phyloP scores from a whole-genome alignment of 2,888 invertebrate species.

The Kuschelorhynchus macadamiae region DNA sequence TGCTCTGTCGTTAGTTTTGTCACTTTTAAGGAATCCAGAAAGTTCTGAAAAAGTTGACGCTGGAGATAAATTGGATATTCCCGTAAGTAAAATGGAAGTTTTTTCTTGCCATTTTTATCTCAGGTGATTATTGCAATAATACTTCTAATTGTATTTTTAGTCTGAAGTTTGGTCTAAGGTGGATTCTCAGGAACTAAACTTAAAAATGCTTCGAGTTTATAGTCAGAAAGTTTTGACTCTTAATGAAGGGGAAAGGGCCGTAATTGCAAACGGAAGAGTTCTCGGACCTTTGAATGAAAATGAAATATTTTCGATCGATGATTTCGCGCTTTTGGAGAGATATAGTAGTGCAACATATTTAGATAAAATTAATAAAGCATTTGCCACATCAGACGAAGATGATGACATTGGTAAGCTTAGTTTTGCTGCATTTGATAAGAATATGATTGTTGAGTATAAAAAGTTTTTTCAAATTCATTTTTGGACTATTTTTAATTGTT shows the following conservation, averaged over 20 bases:
- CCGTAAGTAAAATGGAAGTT: constrained; percentile 72
- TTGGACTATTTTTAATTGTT: too few relatives aligned
- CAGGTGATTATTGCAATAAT: too few relatives aligned
- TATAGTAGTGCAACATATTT: constrained; percentile 79
- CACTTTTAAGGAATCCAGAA: constrained; percentile 73
- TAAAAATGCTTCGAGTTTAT: constrained; percentile 79
- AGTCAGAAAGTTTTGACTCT: constrained; percentile 81
- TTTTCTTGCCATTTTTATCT: too few relatives aligned
- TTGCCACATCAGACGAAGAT: constrained; percentile 71
- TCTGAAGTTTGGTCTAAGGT: constrained; percentile 65
- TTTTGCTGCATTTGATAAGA: too few relatives aligned
- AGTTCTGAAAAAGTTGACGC: constrained; percentile 61
- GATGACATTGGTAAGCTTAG: constrained; percentile 60
- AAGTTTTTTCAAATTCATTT: too few relatives aligned
- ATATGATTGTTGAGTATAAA: too few relatives aligned
- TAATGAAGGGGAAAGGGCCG: constrained; percentile 76
- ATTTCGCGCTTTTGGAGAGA: constrained; percentile 90
- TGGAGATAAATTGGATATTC: constrained; percentile 71
- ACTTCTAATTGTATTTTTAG: too few relatives aligned
- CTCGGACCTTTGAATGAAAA: constrained; percentile 84
- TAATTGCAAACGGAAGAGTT: constrained; percentile 91
- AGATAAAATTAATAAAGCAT: constrained; percentile 79
- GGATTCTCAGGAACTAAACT: constrained; percentile 75
- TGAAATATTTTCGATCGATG: constrained; percentile 88
- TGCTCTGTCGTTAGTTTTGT: constrained; percentile 74